Evolutionary conservation across 2,888 invertebrate species (phyloP).

Genomic region (Andrena haemorrhoa): DNA sequence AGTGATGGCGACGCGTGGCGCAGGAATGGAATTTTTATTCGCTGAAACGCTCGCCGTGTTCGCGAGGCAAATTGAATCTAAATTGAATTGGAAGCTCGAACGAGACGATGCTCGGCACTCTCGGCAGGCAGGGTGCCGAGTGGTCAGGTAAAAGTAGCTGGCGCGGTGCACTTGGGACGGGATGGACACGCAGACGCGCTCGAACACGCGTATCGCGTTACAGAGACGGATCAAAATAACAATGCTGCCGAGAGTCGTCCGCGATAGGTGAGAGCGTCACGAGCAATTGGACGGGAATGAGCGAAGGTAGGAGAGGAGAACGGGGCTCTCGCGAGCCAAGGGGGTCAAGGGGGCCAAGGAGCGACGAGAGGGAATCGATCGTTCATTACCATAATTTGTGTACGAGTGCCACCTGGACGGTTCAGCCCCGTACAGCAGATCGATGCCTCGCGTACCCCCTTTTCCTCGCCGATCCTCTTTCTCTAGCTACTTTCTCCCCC

Average conservation of each 20-base stretch:
- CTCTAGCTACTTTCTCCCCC: conserved; percentile 41
- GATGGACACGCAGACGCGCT: neutral
- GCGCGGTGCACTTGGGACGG: neutral
- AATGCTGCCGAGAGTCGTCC: conserved; percentile 43
- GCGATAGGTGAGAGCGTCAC: conserved; percentile 27
- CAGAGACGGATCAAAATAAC: conserved; percentile 76
- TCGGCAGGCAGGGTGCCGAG: too few species aligned
- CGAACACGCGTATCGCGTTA: conserved; percentile 64
- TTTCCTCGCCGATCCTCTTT: conserved; percentile 39
- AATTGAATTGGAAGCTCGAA: too few species aligned
- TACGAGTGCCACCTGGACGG: conserved; percentile 81
- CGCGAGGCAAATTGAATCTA: too few species aligned
- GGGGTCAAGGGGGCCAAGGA: conserved; percentile 23
- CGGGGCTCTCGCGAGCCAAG: conserved; percentile 1
- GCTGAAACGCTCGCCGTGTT: neutral
- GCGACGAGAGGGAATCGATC: conserved; percentile 71
- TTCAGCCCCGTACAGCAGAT: conserved; percentile 71
- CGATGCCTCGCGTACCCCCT: conserved; percentile 61
- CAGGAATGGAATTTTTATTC: neutral
- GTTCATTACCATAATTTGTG: conserved; percentile 82
- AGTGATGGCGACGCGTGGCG: neutral
- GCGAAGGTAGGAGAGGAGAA: conserved; percentile 21
- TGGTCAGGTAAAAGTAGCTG: neutral
- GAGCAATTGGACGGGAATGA: conserved; percentile 68
- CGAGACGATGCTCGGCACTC: too few species aligned